Evolutionary conservation across 2,797 vertebrate species (phyloP), one percentile per base, ranked within the genome.

Genomic region (Chelmon rostratus): DNA sequence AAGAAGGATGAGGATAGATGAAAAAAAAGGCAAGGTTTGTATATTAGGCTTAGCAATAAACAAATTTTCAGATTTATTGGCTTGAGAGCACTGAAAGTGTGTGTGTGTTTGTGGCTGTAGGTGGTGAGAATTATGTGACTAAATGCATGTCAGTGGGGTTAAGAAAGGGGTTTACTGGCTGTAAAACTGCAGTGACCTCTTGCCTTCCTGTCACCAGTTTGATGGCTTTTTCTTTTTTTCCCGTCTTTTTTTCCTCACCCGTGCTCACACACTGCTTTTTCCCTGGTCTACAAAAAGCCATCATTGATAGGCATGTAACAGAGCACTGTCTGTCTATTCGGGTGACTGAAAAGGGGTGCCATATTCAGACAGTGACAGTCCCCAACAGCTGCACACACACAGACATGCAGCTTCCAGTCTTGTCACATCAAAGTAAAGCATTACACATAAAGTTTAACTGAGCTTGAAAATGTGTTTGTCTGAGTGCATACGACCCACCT

Each of bases 401-500:
- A 81, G 33, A 82, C 80, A 83, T 52, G 54, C 33, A 56, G 46
- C 23, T 31, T 76, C 76, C 77, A 80, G 75, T 92, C 77, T 35
- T 35, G 28, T 74, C 65, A 78, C 68, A 87, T 85, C 77, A 90
- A 85, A 86, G 69, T 33, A 33, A 82, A 78, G 62, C 42, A 31
- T 54, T 23, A 64, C 9, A 62, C 50, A 23, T 23, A 40, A 18
- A 37, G 8, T 72, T 63, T 28, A 13, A 37, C 11, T 72, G 11
- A 83, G 38, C 21, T 37, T 0, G 38, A 49, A 68, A 62, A 44
- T 31, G 28, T 16, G 23, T 76, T 12, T 54, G 33, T 76, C 12
- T 54, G 33, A 61, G 64, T 12, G 0, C 18, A n/a, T 6, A 21
- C 1, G 16, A 70, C 81, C 33, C 85, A 98, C 97, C 97, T 96